Evolutionary conservation across 2,113 vertebrate genomes (phyloP).

Genomic region (Bufo gargarizans): DNA sequence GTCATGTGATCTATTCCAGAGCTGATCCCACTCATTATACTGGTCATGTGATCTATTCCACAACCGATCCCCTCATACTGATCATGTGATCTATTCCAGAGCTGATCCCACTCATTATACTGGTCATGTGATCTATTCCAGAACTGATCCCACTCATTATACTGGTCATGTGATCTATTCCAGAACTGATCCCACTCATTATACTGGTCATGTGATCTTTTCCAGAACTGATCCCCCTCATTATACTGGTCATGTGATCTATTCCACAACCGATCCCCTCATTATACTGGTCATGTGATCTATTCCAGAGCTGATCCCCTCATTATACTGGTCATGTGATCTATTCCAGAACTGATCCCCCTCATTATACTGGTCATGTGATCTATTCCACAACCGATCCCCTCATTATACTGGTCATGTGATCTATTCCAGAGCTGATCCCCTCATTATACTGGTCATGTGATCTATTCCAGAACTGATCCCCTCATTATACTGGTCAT

Average conservation of each 20-base stretch:
- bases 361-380: neutral
- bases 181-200: neutral
- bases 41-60: neutral
- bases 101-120: neutral
- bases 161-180: neutral
- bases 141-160: neutral
- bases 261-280: neutral
- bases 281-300: neutral
- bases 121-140: neutral
- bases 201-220: neutral
- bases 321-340: neutral
- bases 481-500: neutral
- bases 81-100: neutral
- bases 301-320: neutral
- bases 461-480: neutral
- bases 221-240: neutral
- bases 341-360: neutral
- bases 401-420: neutral
- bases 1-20: neutral
- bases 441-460: neutral
- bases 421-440: neutral
- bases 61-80: neutral
- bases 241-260: neutral
- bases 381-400: neutral
- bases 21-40: no score